Evolutionary conservation across 2,888 invertebrate species (phyloP), one percentile per base, ranked within the genome.

Genomic region (Caenorhabditis zanzibari): DNA sequence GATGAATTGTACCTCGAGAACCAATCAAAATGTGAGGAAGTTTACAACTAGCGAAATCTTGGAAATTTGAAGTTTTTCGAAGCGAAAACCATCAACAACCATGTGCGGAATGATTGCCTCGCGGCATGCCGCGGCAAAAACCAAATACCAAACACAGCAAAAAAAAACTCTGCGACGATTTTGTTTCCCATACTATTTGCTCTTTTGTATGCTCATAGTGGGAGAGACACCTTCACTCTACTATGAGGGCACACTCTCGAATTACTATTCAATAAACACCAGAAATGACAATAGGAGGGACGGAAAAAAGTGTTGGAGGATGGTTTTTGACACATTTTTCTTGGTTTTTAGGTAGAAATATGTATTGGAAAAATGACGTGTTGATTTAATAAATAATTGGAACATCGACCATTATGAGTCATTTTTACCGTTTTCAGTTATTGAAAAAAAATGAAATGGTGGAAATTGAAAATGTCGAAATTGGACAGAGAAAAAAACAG

Each of bases 61-160:
- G n/a, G n/a, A n/a, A n/a, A n/a, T n/a, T n/a, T n/a, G n/a, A n/a
- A n/a, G n/a, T n/a, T n/a, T n/a, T n/a, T n/a, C n/a, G n/a, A n/a
- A n/a, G n/a, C n/a, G n/a, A n/a, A n/a, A n/a, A n/a, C n/a, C n/a
- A n/a, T 12, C 38, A 38, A 38, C 5, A 38, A 38, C 38, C 38
- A 38, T 38, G 10, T 38, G 38, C 38, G 38, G 38, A 38, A 6
- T 12, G 38, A 10, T 38, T 38, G 44, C n/a, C 44, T 44, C 44
- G 44, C 47, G 44, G 44, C 56, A 56, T 58, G 2, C 12, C 28
- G 61, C 41, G 32, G 32, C 14, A 22, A 63, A 41, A 74, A 59
- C 49, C 59, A 72, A 64, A 75, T 71, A 63, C 77, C 77, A 77
- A 77, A 77, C 77, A 77, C 52, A 77, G 77, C 26, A 19, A 44